Evolutionary conservation across 2,888 invertebrate species (phyloP).

Genomic region (Himalopsyche japonica): DNA sequence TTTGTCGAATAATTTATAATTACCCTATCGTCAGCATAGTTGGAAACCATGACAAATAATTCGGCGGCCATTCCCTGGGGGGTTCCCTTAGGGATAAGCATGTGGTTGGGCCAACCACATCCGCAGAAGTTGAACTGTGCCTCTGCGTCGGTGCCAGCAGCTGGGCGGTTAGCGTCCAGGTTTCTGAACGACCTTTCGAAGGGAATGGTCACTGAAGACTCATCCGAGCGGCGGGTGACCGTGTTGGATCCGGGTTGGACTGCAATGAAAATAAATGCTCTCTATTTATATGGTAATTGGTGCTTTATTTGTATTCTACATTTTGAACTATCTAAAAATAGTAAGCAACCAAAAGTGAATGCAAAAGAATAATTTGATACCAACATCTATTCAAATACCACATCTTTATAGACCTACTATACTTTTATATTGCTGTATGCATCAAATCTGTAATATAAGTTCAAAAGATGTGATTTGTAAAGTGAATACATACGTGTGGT

Average conservation of each 20-base stretch:
- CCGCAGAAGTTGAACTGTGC: slow-evolving; percentile 80
- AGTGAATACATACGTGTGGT: slow-evolving; percentile 59
- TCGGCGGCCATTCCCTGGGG: slow-evolving; percentile 67
- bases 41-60: slow-evolving; percentile 78
- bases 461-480: background rate
- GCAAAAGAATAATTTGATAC: no score
- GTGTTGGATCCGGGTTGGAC: slow-evolving; percentile 71
- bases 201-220: slow-evolving; percentile 82
- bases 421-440: no score
- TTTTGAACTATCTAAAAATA: background rate
- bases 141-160: slow-evolving; percentile 56
- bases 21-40: slow-evolving; percentile 70
- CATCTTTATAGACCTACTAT: no score
- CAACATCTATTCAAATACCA: no score
- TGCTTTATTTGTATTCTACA: background rate
- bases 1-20: slow-evolving; percentile 40
- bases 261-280: slow-evolving; percentile 44
- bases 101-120: slow-evolving; percentile 86
- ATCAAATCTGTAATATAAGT: background rate
- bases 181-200: slow-evolving; percentile 80
- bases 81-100: slow-evolving; percentile 75
- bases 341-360: no score
- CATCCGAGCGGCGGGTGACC: slow-evolving; percentile 66
- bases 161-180: slow-evolving; percentile 64
- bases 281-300: background rate